Base-by-base conservation (phyloP, 37 sponge, comb jelly and placozoan species). In the Chondrilla cf. caribensis region DNA sequence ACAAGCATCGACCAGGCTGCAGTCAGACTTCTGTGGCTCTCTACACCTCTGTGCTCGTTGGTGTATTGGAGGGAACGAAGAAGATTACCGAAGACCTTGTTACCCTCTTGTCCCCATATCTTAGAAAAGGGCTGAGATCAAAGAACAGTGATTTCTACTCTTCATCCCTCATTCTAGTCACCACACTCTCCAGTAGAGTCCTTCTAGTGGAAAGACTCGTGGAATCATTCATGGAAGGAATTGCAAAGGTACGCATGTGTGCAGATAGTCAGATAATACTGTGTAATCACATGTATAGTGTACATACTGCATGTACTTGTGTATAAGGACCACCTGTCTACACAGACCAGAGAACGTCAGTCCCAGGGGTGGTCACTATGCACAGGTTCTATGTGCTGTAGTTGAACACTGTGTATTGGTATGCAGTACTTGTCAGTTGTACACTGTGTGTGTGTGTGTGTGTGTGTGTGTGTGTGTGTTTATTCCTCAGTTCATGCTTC, bases 101-200 rank as follows among this genome's bases (percentile, higher is more conserved):
- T 9, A 21, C 70, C 1, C 31, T 43, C 3, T 67, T 96, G 22
- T 59, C 88, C 0, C 94, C 91, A 0, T 86, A 80, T 54, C 24
- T 96, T 8, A n/a, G 66, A 19, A 83, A 86, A 35, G 97, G 95
- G 0, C 82, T 96, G 36, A 94, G 83, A 70, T 96, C 94, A 17
- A 35, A 19, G 41, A 58, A 58, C 33, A 54, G 47, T 6, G 92
- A 96, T 72, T 85, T 82, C 40, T 38, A 58, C 2, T 83, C 88
- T 38, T 89, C 87, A n/a, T 55, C 87, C 25, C 81, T 86, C 51
- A 88, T 94, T 58, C 32, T 93, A 11, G 70, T 84, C 6, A 36
- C 87, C 25, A 81, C 78, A 58, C 65, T 96, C 66, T 84, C 78
- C 38, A 44, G 79, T 25, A 65, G 44, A 32, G 79, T 60, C 18